Conservation (phyloP, 2,888 invertebrate species). For the Dryobota labecula region DNA sequence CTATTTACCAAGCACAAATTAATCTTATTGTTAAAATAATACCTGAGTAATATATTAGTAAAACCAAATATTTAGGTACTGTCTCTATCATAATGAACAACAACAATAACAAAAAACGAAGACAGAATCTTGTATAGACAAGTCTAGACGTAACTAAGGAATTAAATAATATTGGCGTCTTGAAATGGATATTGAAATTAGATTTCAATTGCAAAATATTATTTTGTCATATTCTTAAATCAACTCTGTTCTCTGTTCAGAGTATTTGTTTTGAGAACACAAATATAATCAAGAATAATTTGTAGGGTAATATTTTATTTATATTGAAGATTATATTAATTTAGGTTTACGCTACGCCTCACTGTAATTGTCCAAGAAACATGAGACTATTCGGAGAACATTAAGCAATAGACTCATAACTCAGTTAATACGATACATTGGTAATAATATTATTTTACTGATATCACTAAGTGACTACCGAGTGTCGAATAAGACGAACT, state of each 20-base stretch:
- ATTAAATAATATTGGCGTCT: neutral
- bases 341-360: neutral
- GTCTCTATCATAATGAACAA: neutral
- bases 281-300: neutral
- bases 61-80: neutral
- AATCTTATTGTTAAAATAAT: neutral
- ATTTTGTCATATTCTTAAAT: neutral
- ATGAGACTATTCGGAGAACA: neutral
- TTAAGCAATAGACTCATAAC: neutral
- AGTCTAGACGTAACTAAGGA: neutral
- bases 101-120: too few relatives aligned
- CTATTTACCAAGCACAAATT: neutral
- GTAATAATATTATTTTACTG: neutral
- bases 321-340: neutral
- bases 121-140: neutral
- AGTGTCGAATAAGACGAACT: neutral
- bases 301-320: neutral
- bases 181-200: neutral
- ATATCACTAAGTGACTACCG: neutral
- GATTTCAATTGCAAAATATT: neutral
- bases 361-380: neutral
- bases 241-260: neutral
- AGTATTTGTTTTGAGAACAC: neutral
- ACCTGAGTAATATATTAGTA: neutral
- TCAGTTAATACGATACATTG: neutral